Conservation (phyloP, 2,888 invertebrate genomes). For the Stramonita haemastoma region DNA sequence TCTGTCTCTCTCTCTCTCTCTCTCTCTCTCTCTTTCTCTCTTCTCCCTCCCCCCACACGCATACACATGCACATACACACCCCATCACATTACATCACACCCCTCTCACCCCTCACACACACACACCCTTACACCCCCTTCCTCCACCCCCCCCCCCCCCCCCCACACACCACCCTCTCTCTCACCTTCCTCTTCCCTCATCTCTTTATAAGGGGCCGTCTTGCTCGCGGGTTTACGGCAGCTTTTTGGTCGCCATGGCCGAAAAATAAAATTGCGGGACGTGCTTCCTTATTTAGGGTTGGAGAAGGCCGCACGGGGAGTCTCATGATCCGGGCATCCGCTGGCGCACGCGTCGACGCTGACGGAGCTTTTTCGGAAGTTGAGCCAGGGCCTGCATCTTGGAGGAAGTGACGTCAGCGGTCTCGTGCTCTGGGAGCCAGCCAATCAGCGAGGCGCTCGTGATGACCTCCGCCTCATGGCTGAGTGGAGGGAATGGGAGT, state of each 20-base stretch:
- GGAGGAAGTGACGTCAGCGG: constrained; percentile 16
- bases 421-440: neutral
- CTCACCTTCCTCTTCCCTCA: constrained; percentile 22
- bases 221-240: neutral
- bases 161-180: no score
- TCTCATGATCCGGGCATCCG: constrained; percentile 34
- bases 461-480: neutral
- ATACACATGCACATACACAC: no score
- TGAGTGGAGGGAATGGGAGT: no score
- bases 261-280: constrained; percentile 41
- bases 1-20: no score
- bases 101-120: no score
- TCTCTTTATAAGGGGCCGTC: constrained; percentile 6
- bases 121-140: no score
- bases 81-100: no score
- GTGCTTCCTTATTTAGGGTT: constrained; percentile 43
- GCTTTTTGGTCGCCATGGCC: constrained; percentile 33
- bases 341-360: constrained; percentile 34
- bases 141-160: no score
- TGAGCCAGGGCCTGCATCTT: constrained; percentile 39
- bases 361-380: constrained; percentile 38
- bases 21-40: no score
- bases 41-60: no score
- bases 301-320: constrained; percentile 38
- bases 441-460: neutral